Base-by-base conservation (phyloP, 2,113 vertebrate genomes). In the Riparia riparia region DNA sequence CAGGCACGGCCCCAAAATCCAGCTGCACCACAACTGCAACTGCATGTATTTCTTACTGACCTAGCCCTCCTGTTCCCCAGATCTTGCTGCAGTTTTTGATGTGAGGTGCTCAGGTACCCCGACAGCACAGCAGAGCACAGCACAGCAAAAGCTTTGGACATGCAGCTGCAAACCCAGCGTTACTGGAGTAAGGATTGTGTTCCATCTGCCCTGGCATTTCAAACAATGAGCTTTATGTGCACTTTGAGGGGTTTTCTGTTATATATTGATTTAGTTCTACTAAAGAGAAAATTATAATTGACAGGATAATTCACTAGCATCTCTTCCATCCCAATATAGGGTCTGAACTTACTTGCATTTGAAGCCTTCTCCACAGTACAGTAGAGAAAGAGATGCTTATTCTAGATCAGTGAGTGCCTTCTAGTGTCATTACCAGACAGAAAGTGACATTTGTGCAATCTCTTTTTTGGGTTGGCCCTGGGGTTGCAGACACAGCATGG, bases 301-400 rank as follows among this genome's bases (percentile, higher is more conserved):
- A 72, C 41, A 65, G 61, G 37, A 44, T 74, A 91, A 64, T 74
- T 96, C 74, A 41, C 41, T 45, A 85, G 41, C 57, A 82, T 88
- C 57, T 34, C 32, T 74, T 88, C 28, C 28, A 42, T 81, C 63
- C n/a, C 71, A 58, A 1, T 32, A 29, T 3, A 49, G 9, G 8
- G 5, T 44, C 58, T 90, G 58, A 54, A 66, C 29, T 45, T 45
- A 10, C 49, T 68, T 44, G 25, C 18, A 34, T 94, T 77, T 81
- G 66, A 78, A 86, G 26, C 26, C 8, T 82, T 78, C 51, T 74
- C 20, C 32, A 2, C 26, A 56, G 41, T 14, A 39, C 12, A 64
- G 4, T 4, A 74, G 47, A 91, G 47, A 60, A 91, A 68, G 29
- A 49, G 31, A 29, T 68, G 44, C 12, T 82, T 68, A 31, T 58